Conservation (phyloP, 2,113 vertebrate species). For the Montifringilla adamsi region DNA sequence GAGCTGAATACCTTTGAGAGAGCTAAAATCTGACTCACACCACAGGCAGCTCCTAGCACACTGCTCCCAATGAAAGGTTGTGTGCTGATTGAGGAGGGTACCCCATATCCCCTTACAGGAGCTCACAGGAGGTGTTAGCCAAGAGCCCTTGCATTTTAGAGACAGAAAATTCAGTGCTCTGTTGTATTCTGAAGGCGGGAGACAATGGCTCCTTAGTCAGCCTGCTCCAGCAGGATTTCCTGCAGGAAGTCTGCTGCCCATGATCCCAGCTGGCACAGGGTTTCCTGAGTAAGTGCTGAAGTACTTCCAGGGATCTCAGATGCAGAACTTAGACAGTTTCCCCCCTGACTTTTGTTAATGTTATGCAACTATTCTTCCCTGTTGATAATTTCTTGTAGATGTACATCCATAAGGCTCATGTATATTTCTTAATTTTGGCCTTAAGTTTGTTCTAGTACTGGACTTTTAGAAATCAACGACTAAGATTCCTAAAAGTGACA, state of each 20-base stretch:
- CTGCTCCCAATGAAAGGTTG: neutral
- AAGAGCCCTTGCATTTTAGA: neutral
- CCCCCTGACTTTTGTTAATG: neutral
- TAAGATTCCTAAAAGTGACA: neutral
- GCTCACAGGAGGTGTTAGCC: neutral
- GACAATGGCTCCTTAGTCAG: neutral
- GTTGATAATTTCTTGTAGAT: neutral
- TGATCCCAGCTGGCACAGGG: neutral
- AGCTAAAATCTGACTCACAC: neutral
- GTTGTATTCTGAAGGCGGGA: neutral
- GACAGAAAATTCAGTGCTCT: neutral
- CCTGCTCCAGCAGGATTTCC: neutral
- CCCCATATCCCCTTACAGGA: neutral
- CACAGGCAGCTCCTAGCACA: neutral
- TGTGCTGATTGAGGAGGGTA: neutral
- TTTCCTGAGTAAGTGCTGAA: neutral
- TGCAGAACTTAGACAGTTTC: neutral
- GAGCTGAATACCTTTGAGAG: neutral
- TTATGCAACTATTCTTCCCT: neutral
- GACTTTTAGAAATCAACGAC: neutral
- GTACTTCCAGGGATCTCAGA: neutral
- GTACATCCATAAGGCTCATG: neutral
- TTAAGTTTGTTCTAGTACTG: neutral
- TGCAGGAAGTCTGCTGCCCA: neutral
- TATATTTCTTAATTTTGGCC: neutral